A percentile compares a stretch with the other conserved stretches of the same genome.
These are phyloP conservation scores for Atherinosoma microstoma DNA, from an alignment of 2,797 vertebrate species.

Conservation along the genomic window DNA sequence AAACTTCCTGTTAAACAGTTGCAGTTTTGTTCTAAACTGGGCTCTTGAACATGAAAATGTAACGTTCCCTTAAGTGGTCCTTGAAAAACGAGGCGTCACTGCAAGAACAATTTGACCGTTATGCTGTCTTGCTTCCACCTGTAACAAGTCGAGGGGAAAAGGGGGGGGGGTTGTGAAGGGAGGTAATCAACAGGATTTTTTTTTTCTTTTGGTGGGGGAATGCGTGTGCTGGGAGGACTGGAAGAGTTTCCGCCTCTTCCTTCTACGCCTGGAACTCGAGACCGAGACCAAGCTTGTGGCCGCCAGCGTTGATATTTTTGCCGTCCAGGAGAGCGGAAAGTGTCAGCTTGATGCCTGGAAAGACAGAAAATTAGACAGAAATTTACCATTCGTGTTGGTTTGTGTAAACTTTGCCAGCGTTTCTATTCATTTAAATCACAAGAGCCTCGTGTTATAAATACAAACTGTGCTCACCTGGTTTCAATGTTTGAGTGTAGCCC, in stretches of 20 bases:
- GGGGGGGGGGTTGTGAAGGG: constrained; percentile 83
- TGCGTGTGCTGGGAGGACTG: constrained; percentile 66
- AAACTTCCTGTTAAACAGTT: constrained; percentile 28
- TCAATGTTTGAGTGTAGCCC: constrained; percentile 97
- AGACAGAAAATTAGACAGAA: not conserved
- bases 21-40: constrained; percentile 59
- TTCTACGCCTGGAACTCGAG: constrained; percentile 95
- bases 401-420: not conserved
- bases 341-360: constrained; percentile 93
- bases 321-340: constrained; percentile 96
- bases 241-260: constrained; percentile 57
- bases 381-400: not conserved
- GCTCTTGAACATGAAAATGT: constrained; percentile 55
- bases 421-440: not conserved
- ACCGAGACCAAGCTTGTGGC: constrained; percentile 96
- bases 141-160: constrained; percentile 85
- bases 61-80: constrained; percentile 80
- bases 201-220: constrained; percentile 70
- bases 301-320: constrained; percentile 96
- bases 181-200: constrained; percentile 86
- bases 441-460: rapidly evolving
- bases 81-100: constrained; percentile 77
- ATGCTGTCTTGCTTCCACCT: constrained; percentile 84
- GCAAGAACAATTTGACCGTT: constrained; percentile 66
- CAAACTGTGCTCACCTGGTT: constrained; percentile 87